These are phyloP conservation scores for Metopia argyrocephala DNA, from an alignment of 2,888 invertebrate species.

Conservation along the genomic window DNA sequence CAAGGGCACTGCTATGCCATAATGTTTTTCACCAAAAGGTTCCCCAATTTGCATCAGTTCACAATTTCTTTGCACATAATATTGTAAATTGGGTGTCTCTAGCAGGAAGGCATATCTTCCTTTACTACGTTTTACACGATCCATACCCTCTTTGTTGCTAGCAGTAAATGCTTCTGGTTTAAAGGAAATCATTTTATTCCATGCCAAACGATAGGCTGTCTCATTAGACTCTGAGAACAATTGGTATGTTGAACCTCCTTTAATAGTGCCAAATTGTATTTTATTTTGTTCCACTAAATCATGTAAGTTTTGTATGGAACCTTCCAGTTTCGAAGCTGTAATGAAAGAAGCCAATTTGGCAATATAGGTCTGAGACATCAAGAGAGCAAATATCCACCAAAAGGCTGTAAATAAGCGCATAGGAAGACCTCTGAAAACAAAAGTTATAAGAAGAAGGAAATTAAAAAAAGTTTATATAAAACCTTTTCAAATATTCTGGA, in stretches of 20 bases:
- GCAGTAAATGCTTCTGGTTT: conserved; percentile 89
- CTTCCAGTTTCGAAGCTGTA: conserved; percentile 92
- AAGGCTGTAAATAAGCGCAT: conserved; percentile 87
- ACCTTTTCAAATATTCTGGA: too few species aligned
- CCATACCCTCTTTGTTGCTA: conserved; percentile 90
- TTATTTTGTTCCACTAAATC: conserved; percentile 95
- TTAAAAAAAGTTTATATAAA: too few species aligned
- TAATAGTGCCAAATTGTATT: conserved; percentile 94
- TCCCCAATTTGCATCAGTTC: conserved; percentile 88
- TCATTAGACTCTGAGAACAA: conserved; percentile 94
- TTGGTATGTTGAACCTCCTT: conserved; percentile 91
- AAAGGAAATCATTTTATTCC: conserved; percentile 90
- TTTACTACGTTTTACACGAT: conserved; percentile 86
- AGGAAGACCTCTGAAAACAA: conserved; percentile 83
- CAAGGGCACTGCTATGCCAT: conserved; percentile 94
- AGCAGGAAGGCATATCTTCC: conserved; percentile 94
- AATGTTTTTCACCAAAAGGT: conserved; percentile 92
- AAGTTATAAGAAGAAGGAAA: not conserved
- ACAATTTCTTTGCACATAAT: conserved; percentile 89
- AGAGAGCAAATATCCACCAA: conserved; percentile 90
- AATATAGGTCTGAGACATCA: conserved; percentile 91
- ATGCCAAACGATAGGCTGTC: conserved; percentile 91
- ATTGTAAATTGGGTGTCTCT: conserved; percentile 97
- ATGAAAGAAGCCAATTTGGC: conserved; percentile 97
- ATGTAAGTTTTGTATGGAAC: conserved; percentile 93